Conservation (phyloP, 2,113 vertebrate genomes). For the Aegithalos caudatus region DNA sequence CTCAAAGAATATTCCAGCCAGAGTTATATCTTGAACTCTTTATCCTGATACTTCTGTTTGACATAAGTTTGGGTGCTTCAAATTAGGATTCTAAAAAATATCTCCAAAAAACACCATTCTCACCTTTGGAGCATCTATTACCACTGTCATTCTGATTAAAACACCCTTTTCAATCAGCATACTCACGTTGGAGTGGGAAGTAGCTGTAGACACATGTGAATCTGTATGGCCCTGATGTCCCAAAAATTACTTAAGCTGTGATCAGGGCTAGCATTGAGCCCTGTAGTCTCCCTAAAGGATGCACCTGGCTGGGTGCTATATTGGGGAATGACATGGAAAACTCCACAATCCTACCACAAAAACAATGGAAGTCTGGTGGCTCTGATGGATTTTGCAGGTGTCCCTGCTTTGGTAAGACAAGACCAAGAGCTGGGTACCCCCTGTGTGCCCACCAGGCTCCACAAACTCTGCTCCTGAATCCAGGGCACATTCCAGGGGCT, state of each 20-base stretch:
- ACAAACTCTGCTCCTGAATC: not conserved
- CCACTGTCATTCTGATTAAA: not conserved
- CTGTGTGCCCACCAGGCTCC: not conserved
- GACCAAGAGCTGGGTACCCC: not conserved
- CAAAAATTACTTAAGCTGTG: not conserved
- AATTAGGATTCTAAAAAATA: not conserved
- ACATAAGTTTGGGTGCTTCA: not conserved
- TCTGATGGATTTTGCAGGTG: not conserved
- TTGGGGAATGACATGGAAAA: not conserved
- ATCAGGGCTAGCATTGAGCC: not conserved
- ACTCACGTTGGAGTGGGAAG: not conserved
- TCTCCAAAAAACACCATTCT: accelerated
- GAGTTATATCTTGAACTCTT: not conserved
- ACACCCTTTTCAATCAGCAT: not conserved
- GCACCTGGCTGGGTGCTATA: not conserved
- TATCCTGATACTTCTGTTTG: not conserved
- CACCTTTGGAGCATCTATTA: not conserved
- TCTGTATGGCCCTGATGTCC: not conserved
- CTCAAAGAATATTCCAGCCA: not conserved
- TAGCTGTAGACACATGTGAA: not conserved
- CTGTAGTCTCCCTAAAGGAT: not conserved
- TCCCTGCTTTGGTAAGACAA: not conserved
- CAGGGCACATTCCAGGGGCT: not conserved
- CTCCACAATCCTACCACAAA: not conserved
- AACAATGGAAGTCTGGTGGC: not conserved